These are phyloP conservation scores for Muscidifurax raptorellus DNA, from an alignment of 1,140 invertebrate genomes.

Conservation along the genomic window DNA sequence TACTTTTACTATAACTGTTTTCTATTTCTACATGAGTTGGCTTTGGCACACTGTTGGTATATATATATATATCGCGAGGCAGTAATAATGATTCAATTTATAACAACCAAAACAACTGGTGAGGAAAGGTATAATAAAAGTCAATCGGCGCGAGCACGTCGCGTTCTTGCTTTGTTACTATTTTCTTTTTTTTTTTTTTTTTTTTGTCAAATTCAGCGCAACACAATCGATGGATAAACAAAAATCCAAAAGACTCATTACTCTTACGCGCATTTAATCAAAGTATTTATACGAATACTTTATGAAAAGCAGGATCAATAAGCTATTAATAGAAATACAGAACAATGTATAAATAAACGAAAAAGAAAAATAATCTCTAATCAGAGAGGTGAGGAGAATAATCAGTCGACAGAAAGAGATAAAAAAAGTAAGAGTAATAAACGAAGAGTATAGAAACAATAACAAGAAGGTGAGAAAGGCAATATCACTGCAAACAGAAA, in stretches of 20 bases:
- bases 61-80: background rate
- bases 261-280: background rate
- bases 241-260: background rate
- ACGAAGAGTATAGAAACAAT: slow-evolving; percentile 1
- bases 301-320: background rate
- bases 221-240: background rate
- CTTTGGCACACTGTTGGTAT: background rate
- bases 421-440: background rate
- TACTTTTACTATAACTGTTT: background rate
- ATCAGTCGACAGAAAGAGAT: background rate
- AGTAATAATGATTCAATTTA: background rate
- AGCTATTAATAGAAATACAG: background rate
- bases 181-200: no score
- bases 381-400: background rate
- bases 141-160: no score
- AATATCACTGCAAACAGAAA: background rate
- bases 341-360: background rate
- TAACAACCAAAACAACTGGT: slow-evolving; percentile 1
- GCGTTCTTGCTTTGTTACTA: no score
- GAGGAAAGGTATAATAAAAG: background rate
- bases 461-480: background rate
- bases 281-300: background rate
- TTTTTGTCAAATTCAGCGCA: background rate
- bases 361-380: background rate
- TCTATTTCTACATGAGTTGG: slow-evolving; percentile 1